Percentiles rank a stretch among this genome's conserved stretches.
These are phyloP conservation scores for Coptodon rendalli DNA, from an alignment of 2,113 vertebrate genomes.

Conservation along the genomic window DNA sequence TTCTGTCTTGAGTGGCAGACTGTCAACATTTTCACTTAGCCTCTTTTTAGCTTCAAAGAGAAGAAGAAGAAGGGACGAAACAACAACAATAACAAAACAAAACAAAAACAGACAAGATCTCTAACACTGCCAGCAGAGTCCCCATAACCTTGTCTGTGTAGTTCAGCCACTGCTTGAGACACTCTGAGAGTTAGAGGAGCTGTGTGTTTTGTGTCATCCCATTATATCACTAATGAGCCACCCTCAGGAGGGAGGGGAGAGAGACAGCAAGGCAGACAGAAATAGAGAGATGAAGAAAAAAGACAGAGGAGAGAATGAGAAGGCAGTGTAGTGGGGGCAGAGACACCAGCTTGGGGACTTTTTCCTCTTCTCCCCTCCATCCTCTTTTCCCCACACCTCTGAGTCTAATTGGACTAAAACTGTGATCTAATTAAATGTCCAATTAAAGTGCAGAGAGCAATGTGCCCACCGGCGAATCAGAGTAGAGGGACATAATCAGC, in stretches of 20 bases:
- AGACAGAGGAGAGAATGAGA: background rate
- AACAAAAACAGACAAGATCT: background rate
- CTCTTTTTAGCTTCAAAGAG: background rate
- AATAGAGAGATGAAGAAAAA: conserved; percentile 52
- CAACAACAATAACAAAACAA: background rate
- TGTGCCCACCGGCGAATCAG: conserved; percentile 72
- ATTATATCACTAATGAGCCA: conserved; percentile 67
- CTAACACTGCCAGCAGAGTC: background rate
- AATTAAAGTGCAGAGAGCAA: conserved; percentile 78
- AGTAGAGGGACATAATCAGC: conserved; percentile 75
- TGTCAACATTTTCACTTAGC: background rate
- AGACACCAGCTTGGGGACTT: conserved; percentile 61
- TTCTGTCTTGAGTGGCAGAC: conserved; percentile 31
- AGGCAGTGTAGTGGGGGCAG: background rate
- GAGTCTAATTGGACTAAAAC: conserved; percentile 79
- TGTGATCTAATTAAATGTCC: conserved; percentile 83
- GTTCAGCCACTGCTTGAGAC: conserved; percentile 15
- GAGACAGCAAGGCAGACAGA: conserved; percentile 20
- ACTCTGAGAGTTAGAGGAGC: conserved; percentile 30
- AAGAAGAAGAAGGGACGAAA: background rate
- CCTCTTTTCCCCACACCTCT: conserved; percentile 51
- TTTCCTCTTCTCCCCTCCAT: conserved; percentile 45
- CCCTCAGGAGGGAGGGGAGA: conserved; percentile 42
- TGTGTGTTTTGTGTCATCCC: conserved; percentile 57
- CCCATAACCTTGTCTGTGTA: background rate